These are phyloP conservation scores for Crenichthys baileyi DNA, from an alignment of 2,797 vertebrate genomes.

Conservation along the genomic window DNA sequence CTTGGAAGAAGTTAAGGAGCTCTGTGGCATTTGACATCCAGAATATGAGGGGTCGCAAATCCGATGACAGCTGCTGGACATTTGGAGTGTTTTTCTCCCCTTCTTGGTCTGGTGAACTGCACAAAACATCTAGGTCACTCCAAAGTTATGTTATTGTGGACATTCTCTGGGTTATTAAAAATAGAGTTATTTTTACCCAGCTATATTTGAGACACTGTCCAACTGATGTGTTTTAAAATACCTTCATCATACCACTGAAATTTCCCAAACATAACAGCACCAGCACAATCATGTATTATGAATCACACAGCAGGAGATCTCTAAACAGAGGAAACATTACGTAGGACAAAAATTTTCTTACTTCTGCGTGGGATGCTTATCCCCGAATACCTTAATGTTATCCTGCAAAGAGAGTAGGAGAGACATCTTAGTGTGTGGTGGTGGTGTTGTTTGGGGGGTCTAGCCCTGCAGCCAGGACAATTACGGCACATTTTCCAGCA, in stretches of 20 bases:
- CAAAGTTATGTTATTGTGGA: conserved; percentile 48
- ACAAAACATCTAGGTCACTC: conserved; percentile 46
- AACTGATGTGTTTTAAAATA: conserved; percentile 47
- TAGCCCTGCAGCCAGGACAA: conserved; percentile 81
- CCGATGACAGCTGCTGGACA: conserved; percentile 86
- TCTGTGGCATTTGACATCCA: conserved; percentile 97
- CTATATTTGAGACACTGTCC: conserved; percentile 45
- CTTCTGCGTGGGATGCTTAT: conserved; percentile 95
- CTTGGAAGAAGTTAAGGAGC: conserved; percentile 93
- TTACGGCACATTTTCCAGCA: conserved; percentile 86
- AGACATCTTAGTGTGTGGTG: conserved; percentile 65
- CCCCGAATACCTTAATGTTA: conserved; percentile 97
- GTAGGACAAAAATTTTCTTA: conserved; percentile 80
- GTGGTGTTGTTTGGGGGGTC: conserved; percentile 58
- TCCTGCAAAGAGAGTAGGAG: conserved; percentile 85
- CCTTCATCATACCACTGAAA: conserved; percentile 67
- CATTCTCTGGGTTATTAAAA: conserved; percentile 55
- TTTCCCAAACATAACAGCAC: conserved; percentile 66
- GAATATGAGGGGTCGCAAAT: conserved; percentile 91
- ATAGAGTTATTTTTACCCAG: conserved; percentile 62
- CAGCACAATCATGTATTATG: conserved; percentile 65
- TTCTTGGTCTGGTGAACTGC: conserved; percentile 84
- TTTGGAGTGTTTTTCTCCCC: conserved; percentile 82
- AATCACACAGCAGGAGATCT: conserved; percentile 68
- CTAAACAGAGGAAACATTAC: conserved; percentile 75